Evolutionary conservation across 1,140 invertebrate species (phyloP).

Genomic region (Drosophila eugracilis): DNA sequence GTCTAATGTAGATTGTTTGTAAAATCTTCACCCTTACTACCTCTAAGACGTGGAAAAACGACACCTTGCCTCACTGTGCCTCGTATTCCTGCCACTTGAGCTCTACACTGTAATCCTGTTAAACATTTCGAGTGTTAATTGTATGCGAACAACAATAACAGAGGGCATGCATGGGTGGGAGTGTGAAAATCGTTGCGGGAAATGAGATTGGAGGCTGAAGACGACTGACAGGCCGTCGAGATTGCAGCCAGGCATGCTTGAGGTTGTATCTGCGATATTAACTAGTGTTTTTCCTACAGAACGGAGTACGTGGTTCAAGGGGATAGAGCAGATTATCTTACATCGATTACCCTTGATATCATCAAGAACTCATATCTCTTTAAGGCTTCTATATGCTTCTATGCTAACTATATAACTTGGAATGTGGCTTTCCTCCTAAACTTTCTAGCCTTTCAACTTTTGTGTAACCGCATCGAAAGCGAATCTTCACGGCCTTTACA

Average conservation of each 20-base stretch:
- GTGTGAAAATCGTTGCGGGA: neutral
- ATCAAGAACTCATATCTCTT: neutral
- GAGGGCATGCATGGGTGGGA: constrained; percentile 4
- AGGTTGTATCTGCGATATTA: constrained; percentile 13
- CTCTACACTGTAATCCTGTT: constrained; percentile 60
- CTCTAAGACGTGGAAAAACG: too few species aligned
- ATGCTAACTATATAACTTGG: too few species aligned
- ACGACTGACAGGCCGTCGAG: constrained; percentile 4
- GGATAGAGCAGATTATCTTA: neutral
- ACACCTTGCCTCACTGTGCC: too few species aligned
- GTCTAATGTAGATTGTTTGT: too few species aligned
- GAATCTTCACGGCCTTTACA: neutral
- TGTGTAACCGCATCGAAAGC: neutral
- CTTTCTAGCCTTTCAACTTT: neutral
- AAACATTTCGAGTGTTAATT: constrained; percentile 75
- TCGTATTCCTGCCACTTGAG: constrained; percentile 47
- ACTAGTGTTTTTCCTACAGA: constrained; percentile 1
- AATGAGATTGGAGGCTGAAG: constrained; percentile 5
- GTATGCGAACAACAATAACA: constrained; percentile 73
- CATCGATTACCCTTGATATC: neutral
- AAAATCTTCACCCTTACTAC: too few species aligned
- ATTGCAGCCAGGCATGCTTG: constrained; percentile 13
- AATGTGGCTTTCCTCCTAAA: too few species aligned
- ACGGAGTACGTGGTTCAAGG: neutral
- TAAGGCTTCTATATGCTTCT: too few species aligned